Evolutionary conservation across 2,797 vertebrate genomes (phyloP).

Genomic region (Vultur gryphus): DNA sequence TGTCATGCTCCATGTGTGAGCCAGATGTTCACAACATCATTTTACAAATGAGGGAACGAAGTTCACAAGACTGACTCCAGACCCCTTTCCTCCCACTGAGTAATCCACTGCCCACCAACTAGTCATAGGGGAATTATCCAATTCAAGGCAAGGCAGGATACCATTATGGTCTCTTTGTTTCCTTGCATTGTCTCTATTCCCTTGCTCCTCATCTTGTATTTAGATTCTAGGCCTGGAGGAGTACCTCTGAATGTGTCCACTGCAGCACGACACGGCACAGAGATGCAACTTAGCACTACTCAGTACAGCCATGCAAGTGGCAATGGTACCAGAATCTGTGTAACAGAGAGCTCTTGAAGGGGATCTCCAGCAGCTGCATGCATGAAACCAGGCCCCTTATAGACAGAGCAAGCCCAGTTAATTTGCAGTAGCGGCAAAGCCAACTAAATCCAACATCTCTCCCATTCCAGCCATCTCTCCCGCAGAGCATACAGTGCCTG

Average conservation of each 20-base stretch:
- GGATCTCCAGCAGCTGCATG: background rate
- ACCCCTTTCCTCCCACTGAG: conserved; percentile 45
- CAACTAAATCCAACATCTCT: background rate
- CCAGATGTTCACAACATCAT: conserved; percentile 52
- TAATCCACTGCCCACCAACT: conserved; percentile 46
- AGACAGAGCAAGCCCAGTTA: background rate
- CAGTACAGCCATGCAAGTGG: background rate
- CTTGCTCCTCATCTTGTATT: background rate
- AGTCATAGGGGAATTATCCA: conserved; percentile 45
- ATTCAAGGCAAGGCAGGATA: conserved; percentile 44
- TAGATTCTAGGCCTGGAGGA: background rate
- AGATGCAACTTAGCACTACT: background rate
- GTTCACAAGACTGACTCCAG: conserved; percentile 50
- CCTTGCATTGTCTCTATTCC: conserved; percentile 24
- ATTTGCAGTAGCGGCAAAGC: background rate
- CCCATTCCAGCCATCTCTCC: background rate
- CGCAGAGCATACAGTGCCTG: background rate
- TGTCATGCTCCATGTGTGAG: conserved; percentile 53
- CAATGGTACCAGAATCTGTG: background rate
- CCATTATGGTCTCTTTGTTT: conserved; percentile 40
- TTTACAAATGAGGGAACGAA: conserved; percentile 29
- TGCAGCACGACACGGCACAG: background rate
- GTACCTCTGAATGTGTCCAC: background rate
- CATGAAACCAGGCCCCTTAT: background rate
- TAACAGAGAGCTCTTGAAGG: background rate